A percentile compares a stretch with the other conserved stretches of the same genome.
Conservation (phyloP, 2,797 vertebrate species). For the Sarcoramphus papa region DNA sequence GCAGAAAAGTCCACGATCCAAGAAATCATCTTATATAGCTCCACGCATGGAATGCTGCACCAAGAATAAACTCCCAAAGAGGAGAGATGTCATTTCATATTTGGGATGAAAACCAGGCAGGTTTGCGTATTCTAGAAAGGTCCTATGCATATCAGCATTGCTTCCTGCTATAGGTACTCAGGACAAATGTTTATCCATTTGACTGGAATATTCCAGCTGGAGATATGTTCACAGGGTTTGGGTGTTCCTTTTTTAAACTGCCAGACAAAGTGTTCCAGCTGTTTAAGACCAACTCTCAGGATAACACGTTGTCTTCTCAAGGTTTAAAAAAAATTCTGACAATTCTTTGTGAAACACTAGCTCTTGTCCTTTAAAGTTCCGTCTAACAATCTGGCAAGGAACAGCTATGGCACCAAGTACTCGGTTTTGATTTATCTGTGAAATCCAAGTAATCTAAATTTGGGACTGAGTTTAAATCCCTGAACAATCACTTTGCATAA, state of each 20-base stretch:
- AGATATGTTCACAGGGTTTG: accelerated
- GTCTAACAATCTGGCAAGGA: not conserved
- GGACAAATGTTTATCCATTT: not conserved
- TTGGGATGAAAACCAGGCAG: not conserved
- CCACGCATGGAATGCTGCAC: not conserved
- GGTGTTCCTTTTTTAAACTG: not conserved
- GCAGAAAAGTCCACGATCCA: not conserved
- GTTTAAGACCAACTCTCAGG: not conserved
- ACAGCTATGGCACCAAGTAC: not conserved
- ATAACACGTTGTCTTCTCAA: not conserved
- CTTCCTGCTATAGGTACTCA: not conserved
- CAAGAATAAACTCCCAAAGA: not conserved
- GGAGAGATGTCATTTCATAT: not conserved
- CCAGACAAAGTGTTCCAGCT: not conserved
- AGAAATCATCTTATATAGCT: not conserved
- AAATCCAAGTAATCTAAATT: not conserved
- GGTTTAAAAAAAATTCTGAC: not conserved
- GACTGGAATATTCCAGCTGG: not conserved
- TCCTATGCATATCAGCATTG: accelerated
- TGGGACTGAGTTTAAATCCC: not conserved
- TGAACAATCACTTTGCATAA: not conserved
- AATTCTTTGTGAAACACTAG: not conserved
- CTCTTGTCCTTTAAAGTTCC: not conserved
- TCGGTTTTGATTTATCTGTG: not conserved
- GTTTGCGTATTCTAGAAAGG: not conserved